Conservation (phyloP, 2,113 vertebrate genomes). For the Callocephalon fimbriatum region DNA sequence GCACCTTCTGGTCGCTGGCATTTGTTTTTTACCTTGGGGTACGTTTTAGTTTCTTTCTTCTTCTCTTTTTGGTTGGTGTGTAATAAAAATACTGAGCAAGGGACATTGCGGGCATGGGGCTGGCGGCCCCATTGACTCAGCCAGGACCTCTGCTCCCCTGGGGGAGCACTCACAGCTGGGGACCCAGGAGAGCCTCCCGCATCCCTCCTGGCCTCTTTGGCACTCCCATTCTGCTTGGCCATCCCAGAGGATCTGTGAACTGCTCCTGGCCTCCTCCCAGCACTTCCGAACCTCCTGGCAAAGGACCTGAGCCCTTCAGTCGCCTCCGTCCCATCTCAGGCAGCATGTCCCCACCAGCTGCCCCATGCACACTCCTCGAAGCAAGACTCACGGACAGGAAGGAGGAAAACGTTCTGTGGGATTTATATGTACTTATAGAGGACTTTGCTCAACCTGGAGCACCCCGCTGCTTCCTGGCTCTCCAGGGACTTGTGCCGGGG, state of each 20-base stretch:
- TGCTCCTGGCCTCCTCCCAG: not conserved
- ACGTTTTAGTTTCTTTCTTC: not conserved
- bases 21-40: not conserved
- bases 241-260: not conserved
- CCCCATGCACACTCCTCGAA: not conserved
- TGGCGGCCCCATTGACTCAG: not conserved
- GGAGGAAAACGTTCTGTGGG: not conserved
- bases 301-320: not conserved
- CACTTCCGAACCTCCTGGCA: not conserved
- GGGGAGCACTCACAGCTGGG: not conserved
- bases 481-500: not conserved
- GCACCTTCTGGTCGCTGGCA: not conserved
- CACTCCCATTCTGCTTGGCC: not conserved
- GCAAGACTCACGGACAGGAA: not conserved
- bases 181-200: not conserved
- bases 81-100: slow-evolving; percentile 58
- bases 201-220: not conserved
- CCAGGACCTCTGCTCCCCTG: not conserved
- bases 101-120: slow-evolving; percentile 17
- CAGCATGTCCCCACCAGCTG: not conserved
- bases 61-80: slow-evolving; percentile 16
- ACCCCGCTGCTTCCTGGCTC: not conserved
- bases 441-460: not conserved
- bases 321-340: not conserved
- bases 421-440: slow-evolving; percentile 50